These are phyloP conservation scores for Cyprinodon tularosa DNA, from an alignment of 2,113 vertebrate species.

Conservation along the genomic window DNA sequence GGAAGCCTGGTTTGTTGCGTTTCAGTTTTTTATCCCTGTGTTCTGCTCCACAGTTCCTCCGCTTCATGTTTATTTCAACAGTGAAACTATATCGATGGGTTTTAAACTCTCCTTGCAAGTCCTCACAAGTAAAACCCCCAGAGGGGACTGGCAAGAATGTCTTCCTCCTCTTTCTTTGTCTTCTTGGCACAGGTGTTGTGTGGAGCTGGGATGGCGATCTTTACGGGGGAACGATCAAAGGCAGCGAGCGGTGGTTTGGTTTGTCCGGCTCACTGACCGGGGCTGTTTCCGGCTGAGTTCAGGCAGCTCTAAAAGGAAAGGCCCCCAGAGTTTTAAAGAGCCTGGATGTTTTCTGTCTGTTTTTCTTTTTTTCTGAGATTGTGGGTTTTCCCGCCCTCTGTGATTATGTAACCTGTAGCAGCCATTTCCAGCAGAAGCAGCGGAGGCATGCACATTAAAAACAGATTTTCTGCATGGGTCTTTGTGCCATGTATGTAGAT, in stretches of 20 bases:
- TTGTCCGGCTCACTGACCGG: constrained; percentile 23
- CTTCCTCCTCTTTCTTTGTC: constrained; percentile 3
- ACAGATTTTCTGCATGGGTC: constrained; percentile 65
- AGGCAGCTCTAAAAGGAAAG: constrained; percentile 18
- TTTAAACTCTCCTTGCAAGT: constrained; percentile 47
- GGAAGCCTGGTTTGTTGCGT: neutral
- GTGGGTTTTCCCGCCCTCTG: constrained; percentile 77
- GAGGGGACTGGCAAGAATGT: constrained; percentile 44
- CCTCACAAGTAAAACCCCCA: constrained; percentile 41
- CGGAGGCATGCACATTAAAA: constrained; percentile 68
- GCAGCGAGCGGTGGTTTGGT: constrained; percentile 40
- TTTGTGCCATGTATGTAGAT: constrained; percentile 41
- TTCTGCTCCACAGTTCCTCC: constrained; percentile 24
- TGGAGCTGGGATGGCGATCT: constrained; percentile 79
- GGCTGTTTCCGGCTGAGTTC: constrained; percentile 31
- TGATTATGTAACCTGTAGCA: constrained; percentile 77
- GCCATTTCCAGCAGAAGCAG: constrained; percentile 69
- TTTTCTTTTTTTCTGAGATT: constrained; percentile 67
- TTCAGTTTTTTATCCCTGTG: constrained; percentile 4
- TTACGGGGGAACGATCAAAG: constrained; percentile 77
- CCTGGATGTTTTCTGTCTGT: constrained; percentile 72
- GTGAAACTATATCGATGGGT: neutral
- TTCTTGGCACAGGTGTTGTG: constrained; percentile 13
- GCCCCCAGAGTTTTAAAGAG: constrained; percentile 57
- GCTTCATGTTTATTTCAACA: constrained; percentile 15